Evolutionary conservation across 2,797 vertebrate genomes (phyloP).

Genomic region (Picus viridis): DNA sequence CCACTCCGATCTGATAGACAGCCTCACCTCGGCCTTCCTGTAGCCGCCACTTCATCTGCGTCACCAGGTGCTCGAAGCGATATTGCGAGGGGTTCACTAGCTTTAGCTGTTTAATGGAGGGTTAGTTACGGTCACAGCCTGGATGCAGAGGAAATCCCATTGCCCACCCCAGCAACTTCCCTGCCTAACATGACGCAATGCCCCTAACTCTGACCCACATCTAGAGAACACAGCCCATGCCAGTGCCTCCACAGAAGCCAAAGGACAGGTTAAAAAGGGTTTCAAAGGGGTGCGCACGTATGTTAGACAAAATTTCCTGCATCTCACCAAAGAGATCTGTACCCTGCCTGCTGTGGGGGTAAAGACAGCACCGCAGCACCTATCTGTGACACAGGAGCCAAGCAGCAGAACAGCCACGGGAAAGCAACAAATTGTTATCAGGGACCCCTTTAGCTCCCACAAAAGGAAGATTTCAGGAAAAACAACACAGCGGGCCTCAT

Average conservation of each 20-base stretch:
- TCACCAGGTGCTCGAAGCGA: constrained; percentile 97
- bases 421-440: background rate
- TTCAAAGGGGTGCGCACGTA: background rate
- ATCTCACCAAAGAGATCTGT: background rate
- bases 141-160: background rate
- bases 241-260: background rate
- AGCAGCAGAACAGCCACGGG: background rate
- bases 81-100: constrained; percentile 95
- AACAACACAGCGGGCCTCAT: background rate
- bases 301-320: background rate
- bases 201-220: background rate
- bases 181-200: background rate
- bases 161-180: background rate
- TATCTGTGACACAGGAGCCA: background rate
- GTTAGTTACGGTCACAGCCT: background rate
- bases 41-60: constrained; percentile 98
- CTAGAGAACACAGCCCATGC: background rate
- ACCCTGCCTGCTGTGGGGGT: background rate
- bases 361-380: background rate
- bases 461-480: background rate
- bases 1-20: constrained; percentile 97
- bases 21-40: constrained; percentile 97
- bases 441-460: background rate
- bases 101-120: constrained; percentile 85
- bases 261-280: background rate